phyloP scores from a whole-genome alignment of 2,797 vertebrate genomes.

The Falco peregrinus region DNA sequence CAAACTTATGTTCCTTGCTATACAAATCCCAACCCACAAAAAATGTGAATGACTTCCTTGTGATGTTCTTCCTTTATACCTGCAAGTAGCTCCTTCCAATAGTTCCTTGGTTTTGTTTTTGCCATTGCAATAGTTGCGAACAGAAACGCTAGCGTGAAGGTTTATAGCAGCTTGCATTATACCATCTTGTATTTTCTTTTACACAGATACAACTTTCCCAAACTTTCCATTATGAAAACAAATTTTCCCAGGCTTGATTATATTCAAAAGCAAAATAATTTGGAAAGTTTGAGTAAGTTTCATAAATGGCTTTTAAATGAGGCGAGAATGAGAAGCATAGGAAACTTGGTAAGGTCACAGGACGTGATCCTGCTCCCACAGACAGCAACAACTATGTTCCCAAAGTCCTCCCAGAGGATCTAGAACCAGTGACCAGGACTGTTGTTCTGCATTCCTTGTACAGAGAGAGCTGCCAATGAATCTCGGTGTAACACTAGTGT shows the following conservation, averaged over 20 bases:
- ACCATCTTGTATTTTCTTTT: neutral
- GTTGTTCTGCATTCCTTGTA: neutral
- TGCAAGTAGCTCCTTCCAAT: neutral
- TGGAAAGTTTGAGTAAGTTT: conserved; percentile 51
- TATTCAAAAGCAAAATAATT: conserved; percentile 22
- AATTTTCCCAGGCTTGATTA: conserved; percentile 35
- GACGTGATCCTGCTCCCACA: neutral
- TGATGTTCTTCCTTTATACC: neutral
- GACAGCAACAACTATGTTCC: neutral
- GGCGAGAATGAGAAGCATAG: neutral
- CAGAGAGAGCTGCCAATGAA: neutral
- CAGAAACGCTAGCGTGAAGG: neutral
- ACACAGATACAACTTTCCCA: neutral
- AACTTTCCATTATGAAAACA: neutral
- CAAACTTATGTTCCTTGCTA: neutral
- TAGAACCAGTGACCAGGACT: neutral
- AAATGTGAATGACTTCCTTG: neutral
- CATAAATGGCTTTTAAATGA: conserved; percentile 8
- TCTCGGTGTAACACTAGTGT: neutral
- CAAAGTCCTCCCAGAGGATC: conserved; percentile 38
- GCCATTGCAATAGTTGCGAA: neutral
- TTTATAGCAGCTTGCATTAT: neutral
- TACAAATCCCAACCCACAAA: neutral
- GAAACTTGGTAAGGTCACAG: conserved; percentile 50
- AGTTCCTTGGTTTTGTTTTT: neutral